phyloP scores from a whole-genome alignment of 64 coral and sea anemone genomes.

The Stichodactyla helianthus region DNA sequence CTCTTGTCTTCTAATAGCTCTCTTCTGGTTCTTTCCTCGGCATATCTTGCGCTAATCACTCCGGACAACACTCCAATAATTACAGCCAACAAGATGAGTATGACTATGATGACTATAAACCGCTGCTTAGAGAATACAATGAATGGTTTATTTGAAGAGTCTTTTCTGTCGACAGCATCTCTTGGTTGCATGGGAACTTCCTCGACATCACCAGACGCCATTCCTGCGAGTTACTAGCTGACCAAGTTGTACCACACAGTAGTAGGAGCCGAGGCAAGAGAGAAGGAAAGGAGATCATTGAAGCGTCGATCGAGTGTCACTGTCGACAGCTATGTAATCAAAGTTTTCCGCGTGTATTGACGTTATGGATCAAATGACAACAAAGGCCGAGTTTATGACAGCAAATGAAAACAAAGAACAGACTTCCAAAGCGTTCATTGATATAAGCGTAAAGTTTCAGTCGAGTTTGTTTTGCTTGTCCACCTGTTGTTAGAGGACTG shows the following conservation, averaged over 20 bases:
- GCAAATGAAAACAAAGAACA: not conserved
- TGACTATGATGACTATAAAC: not conserved
- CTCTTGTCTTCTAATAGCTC: not conserved
- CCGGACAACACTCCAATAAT: conserved; percentile 17
- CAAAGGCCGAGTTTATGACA: not conserved
- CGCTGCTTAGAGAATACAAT: conserved; percentile 3
- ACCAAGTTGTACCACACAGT: not conserved
- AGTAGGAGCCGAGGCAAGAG: not conserved
- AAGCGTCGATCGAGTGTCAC: not conserved
- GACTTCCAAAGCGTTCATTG: not conserved
- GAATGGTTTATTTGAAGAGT: not conserved
- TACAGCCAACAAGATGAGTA: not conserved
- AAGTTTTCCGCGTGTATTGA: not conserved
- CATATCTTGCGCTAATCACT: conserved; percentile 4
- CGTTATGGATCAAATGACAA: not conserved
- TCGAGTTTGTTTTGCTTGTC: not conserved
- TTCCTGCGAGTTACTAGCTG: not conserved
- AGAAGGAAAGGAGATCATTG: not conserved
- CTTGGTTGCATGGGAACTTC: conserved; percentile 13
- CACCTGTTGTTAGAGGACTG: not conserved
- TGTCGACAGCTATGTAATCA: not conserved
- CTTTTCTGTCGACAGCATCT: not conserved
- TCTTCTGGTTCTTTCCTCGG: conserved; percentile 17
- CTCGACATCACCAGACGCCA: not conserved
- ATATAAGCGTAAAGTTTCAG: not conserved